These are phyloP conservation scores for Melinaea marsaeus DNA, from an alignment of 2,888 invertebrate genomes.

Conservation along the genomic window DNA sequence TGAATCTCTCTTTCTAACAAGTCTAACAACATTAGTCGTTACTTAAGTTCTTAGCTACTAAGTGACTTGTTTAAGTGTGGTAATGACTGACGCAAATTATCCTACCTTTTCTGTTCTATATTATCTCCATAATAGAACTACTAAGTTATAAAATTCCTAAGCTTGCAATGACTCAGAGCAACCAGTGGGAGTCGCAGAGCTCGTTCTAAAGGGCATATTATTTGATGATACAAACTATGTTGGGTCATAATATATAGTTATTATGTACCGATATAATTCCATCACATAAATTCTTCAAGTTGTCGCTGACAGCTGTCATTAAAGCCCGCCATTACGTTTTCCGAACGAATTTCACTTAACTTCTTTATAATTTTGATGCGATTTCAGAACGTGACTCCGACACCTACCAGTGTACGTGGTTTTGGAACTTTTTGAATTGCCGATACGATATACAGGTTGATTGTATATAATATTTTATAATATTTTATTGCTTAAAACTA, in stretches of 20 bases:
- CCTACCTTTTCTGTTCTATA: background rate
- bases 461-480: slow-evolving; percentile 5
- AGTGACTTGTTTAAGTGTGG: slow-evolving; percentile 3
- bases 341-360: slow-evolving; percentile 62
- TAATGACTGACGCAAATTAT: slow-evolving; percentile 1
- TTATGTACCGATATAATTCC: slow-evolving; percentile 40
- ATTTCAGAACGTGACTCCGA: slow-evolving; percentile 67
- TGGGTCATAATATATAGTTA: slow-evolving; percentile 31
- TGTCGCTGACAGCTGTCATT: slow-evolving; percentile 41
- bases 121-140: too few relatives aligned
- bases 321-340: slow-evolving; percentile 35
- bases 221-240: slow-evolving; percentile 27
- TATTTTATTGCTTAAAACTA: background rate
- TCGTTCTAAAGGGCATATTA: slow-evolving; percentile 5
- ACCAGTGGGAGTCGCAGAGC: background rate
- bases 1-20: slow-evolving; percentile 1
- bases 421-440: slow-evolving; percentile 31
- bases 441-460: slow-evolving; percentile 35
- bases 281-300: slow-evolving; percentile 31
- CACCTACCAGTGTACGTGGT: slow-evolving; percentile 51
- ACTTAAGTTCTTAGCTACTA: background rate
- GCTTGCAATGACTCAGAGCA: too few relatives aligned
- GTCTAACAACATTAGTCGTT: slow-evolving; percentile 1
- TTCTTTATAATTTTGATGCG: slow-evolving; percentile 72
- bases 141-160: too few relatives aligned